Evolutionary conservation across 2,888 invertebrate species (phyloP), one percentile per base, ranked within the genome.

Genomic region (Calliphora vomitoria): DNA sequence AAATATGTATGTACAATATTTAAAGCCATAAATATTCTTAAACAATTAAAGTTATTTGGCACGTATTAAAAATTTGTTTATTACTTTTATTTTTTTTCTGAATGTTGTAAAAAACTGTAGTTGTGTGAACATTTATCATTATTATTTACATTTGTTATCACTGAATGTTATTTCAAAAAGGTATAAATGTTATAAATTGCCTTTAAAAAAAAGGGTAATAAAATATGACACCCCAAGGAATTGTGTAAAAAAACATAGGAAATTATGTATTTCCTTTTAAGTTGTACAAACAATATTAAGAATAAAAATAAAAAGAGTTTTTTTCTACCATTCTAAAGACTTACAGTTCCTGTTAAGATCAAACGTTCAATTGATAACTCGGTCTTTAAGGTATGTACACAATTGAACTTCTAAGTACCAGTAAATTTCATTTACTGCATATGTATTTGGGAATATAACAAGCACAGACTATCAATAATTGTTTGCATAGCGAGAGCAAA

Each of bases 1-100:
- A 74, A 74, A 74, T 58, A n/a, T n/a, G n/a, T 66, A 66, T 74
- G 66, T 25, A 25, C 25, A 25, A 6, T 15, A 18, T 47, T 80
- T n/a, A 50, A 47, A 11, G 6, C 0, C 47, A 50, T 80, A 80
- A 47, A 69, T 25, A 72, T 3, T 6, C 35, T 47, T 47, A 78
- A 47, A n/a, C 31, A 58, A 25, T 72, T 64, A 31, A 31, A 18
- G 8, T 8, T 35, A 35, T 31, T n/a, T 47, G 64, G 66, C 55
- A 74, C 74, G 55, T 58, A 74, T 44, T 74, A 47, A 18, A 55
- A 8, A 53, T 20, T 20, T 55, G 38, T 72, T 11, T 25, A 15
- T 8, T 31, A 0, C 38, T 35, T 25, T 31, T 50, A 31, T 50
- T 60, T 35, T 71, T n/a, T 31, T n/a, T n/a, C 4, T n/a, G 38